A percentile compares a stretch with the other conserved stretches of the same genome.
Evolutionary conservation across 92 coral and sea anemone species (phyloP).

Genomic region (Scolanthus callimorphus): DNA sequence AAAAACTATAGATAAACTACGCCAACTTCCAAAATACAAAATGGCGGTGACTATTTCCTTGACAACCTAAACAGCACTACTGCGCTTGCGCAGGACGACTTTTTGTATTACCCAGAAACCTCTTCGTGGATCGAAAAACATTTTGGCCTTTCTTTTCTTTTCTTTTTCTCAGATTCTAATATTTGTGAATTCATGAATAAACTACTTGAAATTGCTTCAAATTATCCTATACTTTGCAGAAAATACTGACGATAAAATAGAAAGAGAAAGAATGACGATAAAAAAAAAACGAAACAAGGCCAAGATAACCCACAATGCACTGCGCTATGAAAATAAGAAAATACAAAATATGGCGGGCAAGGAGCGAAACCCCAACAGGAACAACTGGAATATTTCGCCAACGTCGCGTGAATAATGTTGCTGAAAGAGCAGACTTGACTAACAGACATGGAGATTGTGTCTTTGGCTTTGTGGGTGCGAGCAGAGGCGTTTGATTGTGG

Average conservation of each 20-base stretch:
- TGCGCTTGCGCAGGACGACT: constrained; percentile 18
- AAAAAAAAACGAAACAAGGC: too few species aligned
- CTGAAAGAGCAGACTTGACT: neutral
- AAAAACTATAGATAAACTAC: neutral
- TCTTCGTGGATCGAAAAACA: too few species aligned
- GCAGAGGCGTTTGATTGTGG: constrained; percentile 96
- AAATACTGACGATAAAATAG: too few species aligned
- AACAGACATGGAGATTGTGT: constrained; percentile 25
- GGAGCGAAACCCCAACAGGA: neutral
- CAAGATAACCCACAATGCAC: constrained; percentile 9
- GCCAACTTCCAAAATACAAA: constrained; percentile 2
- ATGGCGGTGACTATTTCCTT: constrained; percentile 27
- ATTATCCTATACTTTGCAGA: too few species aligned
- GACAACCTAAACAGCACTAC: constrained; percentile 9
- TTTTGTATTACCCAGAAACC: neutral
- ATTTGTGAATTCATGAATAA: too few species aligned
- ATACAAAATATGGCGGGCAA: constrained; percentile 35
- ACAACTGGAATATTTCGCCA: neutral
- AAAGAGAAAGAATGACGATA: too few species aligned
- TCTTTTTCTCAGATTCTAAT: too few species aligned
- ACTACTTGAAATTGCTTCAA: too few species aligned
- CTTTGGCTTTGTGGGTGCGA: constrained; percentile 87
- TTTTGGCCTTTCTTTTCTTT: too few species aligned
- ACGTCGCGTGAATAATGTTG: neutral
- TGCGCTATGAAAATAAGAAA: constrained; percentile 7